Base-by-base conservation (phyloP, 2,797 vertebrate species). In the Morus bassanus region DNA sequence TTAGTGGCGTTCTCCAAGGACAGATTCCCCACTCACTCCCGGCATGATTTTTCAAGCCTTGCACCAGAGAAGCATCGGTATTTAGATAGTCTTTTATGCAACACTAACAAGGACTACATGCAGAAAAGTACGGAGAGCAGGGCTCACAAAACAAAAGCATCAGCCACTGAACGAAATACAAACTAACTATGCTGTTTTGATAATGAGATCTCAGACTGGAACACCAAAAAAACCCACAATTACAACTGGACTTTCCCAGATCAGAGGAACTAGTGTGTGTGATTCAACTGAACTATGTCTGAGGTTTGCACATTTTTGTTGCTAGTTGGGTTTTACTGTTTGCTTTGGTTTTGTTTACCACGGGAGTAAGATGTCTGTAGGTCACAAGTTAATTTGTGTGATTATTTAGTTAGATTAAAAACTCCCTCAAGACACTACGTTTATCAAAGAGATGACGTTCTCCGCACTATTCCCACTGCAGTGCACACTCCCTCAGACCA, bases 91-190 rank as follows among this genome's bases (percentile, higher is more conserved):
- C 56, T 94, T 95, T 95, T 83, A 78, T 84, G 76, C 51, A 80
- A 69, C 41, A 63, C 31, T 64, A 93, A 45, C 69, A 63, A 91
- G 79, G n/a, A 54, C 79, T 65, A n/a, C 73, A 65, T 3, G 45
- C 86, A 80, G 81, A 51, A 77, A 84, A 92, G 75, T 21, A 41
- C 6, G 43, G 76, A 65, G 10, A 92, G 59, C 78, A 46, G n/a
- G 30, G 87, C 68, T 91, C 82, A 88, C 43, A 45, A 64, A 25
- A 94, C 87, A 96, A 93, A 96, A 93, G 81, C 87, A 85, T 45
- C 73, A 81, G 81, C 89, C 72, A 65, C 85, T 39, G 82, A 63
- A 89, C 94, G 81, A 79, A 97, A 93, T 14, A 93, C 93, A 77
- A 86, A 72, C 74, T 37, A 75, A 43, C 2, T 6, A 41, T 7